Evolutionary conservation across 2,113 vertebrate species (phyloP).

Genomic region (Alligator sinensis): DNA sequence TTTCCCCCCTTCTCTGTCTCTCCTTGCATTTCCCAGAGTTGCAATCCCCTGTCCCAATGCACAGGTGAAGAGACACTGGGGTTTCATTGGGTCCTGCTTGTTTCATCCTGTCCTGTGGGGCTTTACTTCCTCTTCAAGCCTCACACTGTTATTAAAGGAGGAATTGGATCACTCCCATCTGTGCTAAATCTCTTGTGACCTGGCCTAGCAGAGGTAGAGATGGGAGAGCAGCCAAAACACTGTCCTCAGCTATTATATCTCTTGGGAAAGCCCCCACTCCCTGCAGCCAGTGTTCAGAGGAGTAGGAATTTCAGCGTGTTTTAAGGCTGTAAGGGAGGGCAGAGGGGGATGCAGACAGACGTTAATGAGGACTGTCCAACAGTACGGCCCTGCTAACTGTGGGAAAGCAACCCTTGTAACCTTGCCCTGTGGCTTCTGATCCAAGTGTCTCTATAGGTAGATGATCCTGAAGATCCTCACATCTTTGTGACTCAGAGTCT

Average conservation of each 20-base stretch:
- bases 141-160: fast-evolving
- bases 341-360: too few relatives aligned
- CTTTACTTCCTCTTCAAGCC: neutral
- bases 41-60: fast-evolving
- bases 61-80: neutral
- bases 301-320: neutral
- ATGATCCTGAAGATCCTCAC: neutral
- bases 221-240: neutral
- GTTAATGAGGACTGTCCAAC: fast-evolving
- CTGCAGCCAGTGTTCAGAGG: neutral
- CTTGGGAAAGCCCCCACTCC: neutral
- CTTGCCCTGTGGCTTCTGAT: fast-evolving
- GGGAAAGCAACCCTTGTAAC: fast-evolving
- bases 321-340: neutral
- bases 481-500: too few relatives aligned
- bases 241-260: neutral
- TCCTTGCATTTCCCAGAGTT: neutral
- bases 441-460: fast-evolving
- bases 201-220: neutral
- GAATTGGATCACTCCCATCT: neutral
- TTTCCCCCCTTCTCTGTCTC: neutral
- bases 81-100: neutral
- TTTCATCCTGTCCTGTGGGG: neutral
- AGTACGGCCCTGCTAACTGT: fast-evolving
- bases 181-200: neutral